Evolutionary conservation across 2,888 invertebrate genomes (phyloP), one percentile per base, ranked within the genome.

Genomic region (Eupsilia transversa): DNA sequence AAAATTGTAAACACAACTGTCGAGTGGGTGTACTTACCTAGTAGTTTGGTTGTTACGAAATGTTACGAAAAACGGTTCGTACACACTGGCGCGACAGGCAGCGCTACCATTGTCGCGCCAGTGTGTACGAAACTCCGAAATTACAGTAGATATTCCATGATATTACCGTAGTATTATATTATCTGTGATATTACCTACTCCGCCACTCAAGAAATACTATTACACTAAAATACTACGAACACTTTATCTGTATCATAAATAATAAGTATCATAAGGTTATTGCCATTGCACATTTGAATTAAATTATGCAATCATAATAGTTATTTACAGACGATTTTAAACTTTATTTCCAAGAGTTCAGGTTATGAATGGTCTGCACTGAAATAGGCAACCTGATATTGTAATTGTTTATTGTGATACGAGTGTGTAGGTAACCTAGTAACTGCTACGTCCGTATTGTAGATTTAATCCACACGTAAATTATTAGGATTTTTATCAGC

Each of bases 261-360:
- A 49, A n/a, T 41, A 9, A 38, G 38, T 38, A 27, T 57, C 57
- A 66, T 54, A 63, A 76, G 85, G 85, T 82, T 76, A 81, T 81
- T 85, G 85, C 77, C 85, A 61, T 54, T 76, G 68, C 57, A 57
- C 52, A 69, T 59, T 76, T 70, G 27, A 72, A 85, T 82, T 66
- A 54, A 79, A 82, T 81, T 81, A 84, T 76, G 82, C 72, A 85
- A 85, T 81, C 61, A 27, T 38, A 66, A 27, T 38, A 59, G 49
- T 33, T 49, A 41, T 2, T 33, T 9, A 60, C 57, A 30, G 0
- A 9, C 20, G 0, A 81, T 27, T 76, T n/a, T 66, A 85, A 27
- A 63, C 77, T 76, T 72, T 82, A 84, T 69, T 14, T 1, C 30
- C 0, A 17, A 52, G 6, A 5, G 1, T 0, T 30, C 41, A 49